phyloP scores from a whole-genome alignment of 2,113 vertebrate species.

The Paracanthobrama guichenoti region DNA sequence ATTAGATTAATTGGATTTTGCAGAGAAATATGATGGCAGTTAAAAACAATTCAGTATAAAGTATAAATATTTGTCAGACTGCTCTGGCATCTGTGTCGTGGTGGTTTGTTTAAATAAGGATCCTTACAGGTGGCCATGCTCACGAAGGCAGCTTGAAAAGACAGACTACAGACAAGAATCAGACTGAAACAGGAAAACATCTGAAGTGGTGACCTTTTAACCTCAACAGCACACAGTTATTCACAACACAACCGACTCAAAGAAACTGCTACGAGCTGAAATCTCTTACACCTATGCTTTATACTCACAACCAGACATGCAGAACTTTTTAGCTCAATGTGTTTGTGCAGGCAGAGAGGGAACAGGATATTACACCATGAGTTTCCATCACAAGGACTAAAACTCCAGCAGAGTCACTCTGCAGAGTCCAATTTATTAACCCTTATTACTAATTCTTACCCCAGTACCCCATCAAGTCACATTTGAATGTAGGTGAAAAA shows the following conservation, averaged over 20 bases:
- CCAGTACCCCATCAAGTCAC: background rate
- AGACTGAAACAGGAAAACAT: slow-evolving; percentile 33
- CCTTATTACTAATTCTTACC: background rate
- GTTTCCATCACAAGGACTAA: background rate
- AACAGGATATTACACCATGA: background rate
- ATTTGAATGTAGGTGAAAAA: background rate
- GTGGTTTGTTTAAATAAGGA: background rate
- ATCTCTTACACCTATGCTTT: slow-evolving; percentile 34
- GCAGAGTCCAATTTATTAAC: background rate
- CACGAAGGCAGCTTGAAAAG: background rate
- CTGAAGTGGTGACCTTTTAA: slow-evolving; percentile 23
- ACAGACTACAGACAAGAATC: background rate
- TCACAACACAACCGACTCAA: background rate
- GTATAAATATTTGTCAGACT: background rate
- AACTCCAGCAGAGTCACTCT: background rate
- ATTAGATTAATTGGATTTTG: too few relatives aligned
- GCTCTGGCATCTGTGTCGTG: background rate
- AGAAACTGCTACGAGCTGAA: background rate
- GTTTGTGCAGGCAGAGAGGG: slow-evolving; percentile 2
- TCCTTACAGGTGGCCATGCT: slow-evolving; percentile 16
- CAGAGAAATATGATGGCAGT: background rate
- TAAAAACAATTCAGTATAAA: background rate
- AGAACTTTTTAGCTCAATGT: background rate
- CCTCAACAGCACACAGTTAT: slow-evolving; percentile 15
- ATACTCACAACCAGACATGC: slow-evolving; percentile 13